Evolutionary conservation across 2,113 vertebrate genomes (phyloP).

Genomic region (Tachysurus vachellii): DNA sequence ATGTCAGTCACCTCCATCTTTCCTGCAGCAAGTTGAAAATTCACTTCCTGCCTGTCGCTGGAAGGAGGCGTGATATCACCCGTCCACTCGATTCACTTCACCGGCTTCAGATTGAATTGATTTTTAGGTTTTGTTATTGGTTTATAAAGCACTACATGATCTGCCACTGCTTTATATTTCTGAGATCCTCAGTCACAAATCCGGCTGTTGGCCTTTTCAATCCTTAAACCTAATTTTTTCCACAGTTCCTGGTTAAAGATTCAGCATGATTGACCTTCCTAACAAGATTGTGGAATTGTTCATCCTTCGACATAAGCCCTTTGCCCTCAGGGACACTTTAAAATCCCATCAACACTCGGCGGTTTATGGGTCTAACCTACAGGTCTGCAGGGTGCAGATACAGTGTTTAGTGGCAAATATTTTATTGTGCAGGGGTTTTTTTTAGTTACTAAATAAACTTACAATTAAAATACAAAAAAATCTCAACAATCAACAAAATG

Average conservation of each 20-base stretch:
- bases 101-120: slow-evolving; percentile 15
- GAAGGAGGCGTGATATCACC: neutral
- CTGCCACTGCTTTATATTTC: neutral
- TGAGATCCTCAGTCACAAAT: neutral
- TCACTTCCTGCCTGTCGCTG: neutral
- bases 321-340: neutral
- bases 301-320: neutral
- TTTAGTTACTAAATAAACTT: too few species aligned
- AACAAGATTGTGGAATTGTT: neutral
- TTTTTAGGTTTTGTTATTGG: slow-evolving; percentile 8
- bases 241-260: neutral
- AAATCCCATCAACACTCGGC: neutral
- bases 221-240: neutral
- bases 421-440: too few species aligned
- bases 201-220: neutral
- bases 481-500: neutral
- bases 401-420: neutral
- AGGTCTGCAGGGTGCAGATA: neutral
- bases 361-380: neutral
- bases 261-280: neutral
- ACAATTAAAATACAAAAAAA: too few species aligned
- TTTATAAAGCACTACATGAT: neutral
- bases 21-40: neutral
- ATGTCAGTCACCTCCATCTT: neutral
- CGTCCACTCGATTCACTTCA: neutral